Base-by-base conservation (phyloP, 2,888 invertebrate genomes). In the Marasmarcha lunaedactyla region DNA sequence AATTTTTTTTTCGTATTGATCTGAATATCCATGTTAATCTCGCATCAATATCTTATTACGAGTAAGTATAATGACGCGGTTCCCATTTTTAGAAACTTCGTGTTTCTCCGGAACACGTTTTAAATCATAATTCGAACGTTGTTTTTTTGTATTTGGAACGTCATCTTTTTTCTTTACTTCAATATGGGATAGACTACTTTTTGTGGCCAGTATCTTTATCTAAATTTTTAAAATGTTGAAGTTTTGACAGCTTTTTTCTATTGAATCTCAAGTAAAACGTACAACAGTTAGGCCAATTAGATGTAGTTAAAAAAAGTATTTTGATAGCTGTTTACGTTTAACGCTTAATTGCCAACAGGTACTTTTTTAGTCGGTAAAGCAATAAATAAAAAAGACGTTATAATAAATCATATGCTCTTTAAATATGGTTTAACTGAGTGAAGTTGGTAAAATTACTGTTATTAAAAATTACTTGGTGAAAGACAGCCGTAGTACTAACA, bases 51-150 rank as follows among this genome's bases (percentile, higher is more conserved):
- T 4, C 72, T 79, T 76, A 81, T 79, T 83, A 81, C 76, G 57
- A 71, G 68, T 65, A 67, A 64, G 69, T 77, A 72, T 77, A 74
- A 74, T 76, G 71, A 68, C 63, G 64, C 58, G 53, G 58, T 56
- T 55, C 63, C 71, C 71, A 66, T 76, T 78, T 76, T 73, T 74
- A 72, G 70, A 73, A 77, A 73, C 79, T 65, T 69, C 74, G 67
- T 77, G 81, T 81, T 79, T 81, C 79, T 72, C 81, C 78, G 73
- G 79, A 83, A 83, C 83, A 81, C 74, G 83, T 83, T 83, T 79
- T 77, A 79, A 81, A 83, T 81, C 79, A 81, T 81, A 83, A 76
- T 81, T 79, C 73, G 76, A 77, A 71, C 76, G 70, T 63, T 57
- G 59, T 74, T 74, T n/a, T 7, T 20, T 76, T 78, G 64, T 78